These are phyloP conservation scores for Conomelus anceps DNA, from an alignment of 2,888 invertebrate genomes.

Conservation along the genomic window DNA sequence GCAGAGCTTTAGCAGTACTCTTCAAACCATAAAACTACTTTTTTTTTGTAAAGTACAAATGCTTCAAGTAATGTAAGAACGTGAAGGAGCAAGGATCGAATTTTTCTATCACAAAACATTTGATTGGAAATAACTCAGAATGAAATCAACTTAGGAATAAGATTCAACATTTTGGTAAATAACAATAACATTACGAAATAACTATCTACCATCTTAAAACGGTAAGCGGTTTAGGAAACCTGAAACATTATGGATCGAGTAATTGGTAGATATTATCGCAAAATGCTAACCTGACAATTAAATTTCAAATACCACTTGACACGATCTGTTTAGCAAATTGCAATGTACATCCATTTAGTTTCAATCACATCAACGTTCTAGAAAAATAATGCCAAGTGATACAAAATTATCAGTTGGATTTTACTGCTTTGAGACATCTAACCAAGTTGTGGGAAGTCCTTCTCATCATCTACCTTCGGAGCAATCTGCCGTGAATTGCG, in stretches of 20 bases:
- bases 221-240: background rate
- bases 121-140: background rate
- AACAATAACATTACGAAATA: background rate
- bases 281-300: background rate
- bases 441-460: slow-evolving; percentile 89
- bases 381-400: background rate
- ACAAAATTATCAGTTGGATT: background rate
- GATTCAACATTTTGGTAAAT: background rate
- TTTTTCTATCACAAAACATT: background rate
- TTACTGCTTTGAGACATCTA: slow-evolving; percentile 11
- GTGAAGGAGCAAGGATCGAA: background rate
- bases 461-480: slow-evolving; percentile 91
- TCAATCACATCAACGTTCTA: background rate
- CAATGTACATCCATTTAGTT: background rate
- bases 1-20: background rate
- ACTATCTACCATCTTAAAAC: background rate
- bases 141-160: background rate
- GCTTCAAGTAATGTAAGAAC: background rate
- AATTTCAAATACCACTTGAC: background rate
- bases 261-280: background rate
- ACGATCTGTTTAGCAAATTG: background rate
- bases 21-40: background rate
- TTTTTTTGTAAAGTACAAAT: background rate
- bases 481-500: slow-evolving; percentile 45
- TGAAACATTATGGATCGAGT: background rate